A percentile compares a stretch with the other conserved stretches of the same genome.
phyloP scores from a whole-genome alignment of 2,113 vertebrate species.

The Nothocercus nigrocapillus region DNA sequence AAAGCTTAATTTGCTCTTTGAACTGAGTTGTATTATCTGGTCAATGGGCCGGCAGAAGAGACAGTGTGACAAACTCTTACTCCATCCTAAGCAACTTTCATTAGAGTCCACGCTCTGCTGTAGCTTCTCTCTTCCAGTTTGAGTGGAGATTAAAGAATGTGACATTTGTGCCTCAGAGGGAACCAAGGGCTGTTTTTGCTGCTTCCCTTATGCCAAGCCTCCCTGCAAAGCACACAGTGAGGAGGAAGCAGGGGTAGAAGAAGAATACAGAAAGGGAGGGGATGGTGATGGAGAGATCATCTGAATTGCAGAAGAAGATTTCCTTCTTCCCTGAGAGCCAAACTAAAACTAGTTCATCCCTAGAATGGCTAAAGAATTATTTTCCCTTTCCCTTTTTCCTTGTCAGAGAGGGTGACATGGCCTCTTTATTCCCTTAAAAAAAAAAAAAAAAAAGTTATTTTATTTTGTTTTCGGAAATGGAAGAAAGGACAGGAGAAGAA shows the following conservation, averaged over 20 bases:
- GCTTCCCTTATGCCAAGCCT: not conserved
- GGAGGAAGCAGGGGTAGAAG: not conserved
- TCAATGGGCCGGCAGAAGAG: slow-evolving; percentile 50
- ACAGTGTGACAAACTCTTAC: slow-evolving; percentile 7
- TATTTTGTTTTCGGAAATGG: not conserved
- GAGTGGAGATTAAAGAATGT: slow-evolving; percentile 75
- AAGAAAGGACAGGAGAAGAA: slow-evolving; percentile 15
- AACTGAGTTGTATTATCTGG: slow-evolving; percentile 78
- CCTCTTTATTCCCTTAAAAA: not conserved
- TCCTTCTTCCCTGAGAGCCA: slow-evolving; percentile 69
- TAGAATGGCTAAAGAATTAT: not conserved
- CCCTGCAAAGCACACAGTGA: not conserved
- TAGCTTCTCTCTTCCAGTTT: slow-evolving; percentile 48
- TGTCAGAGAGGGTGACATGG: not conserved
- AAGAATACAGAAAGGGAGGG: not conserved
- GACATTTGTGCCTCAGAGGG: slow-evolving; percentile 71
- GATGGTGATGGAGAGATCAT: not conserved
- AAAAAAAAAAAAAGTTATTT: not conserved
- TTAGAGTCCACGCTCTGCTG: slow-evolving; percentile 37
- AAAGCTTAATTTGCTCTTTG: slow-evolving; percentile 83
- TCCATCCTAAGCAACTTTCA: slow-evolving; percentile 1
- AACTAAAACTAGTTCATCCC: not conserved
- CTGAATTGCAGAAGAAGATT: slow-evolving; percentile 59
- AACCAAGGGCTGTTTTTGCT: slow-evolving; percentile 53
- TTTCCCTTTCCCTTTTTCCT: not conserved